Evolutionary conservation across 2,113 vertebrate species (phyloP).

Genomic region (Eidolon helvum): DNA sequence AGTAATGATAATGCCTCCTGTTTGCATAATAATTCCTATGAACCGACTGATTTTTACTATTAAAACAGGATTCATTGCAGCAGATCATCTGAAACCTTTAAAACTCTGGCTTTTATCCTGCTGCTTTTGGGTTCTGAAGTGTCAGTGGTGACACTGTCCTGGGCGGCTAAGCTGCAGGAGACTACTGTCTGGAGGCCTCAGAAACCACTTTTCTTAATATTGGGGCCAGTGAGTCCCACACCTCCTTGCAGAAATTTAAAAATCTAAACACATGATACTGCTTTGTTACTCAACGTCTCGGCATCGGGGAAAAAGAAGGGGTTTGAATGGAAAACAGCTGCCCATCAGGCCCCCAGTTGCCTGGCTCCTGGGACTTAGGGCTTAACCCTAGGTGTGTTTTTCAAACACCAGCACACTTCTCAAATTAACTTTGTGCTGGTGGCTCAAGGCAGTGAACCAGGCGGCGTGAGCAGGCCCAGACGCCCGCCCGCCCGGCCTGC

Average conservation of each 20-base stretch:
- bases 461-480: neutral
- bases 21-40: neutral
- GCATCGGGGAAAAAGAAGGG: neutral
- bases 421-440: neutral
- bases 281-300: neutral
- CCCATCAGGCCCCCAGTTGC: neutral
- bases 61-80: neutral
- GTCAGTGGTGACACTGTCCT: neutral
- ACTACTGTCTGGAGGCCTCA: neutral
- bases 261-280: neutral
- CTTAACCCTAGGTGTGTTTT: neutral
- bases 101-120: neutral
- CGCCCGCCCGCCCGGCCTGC: rapidly evolving
- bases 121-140: neutral
- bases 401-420: neutral
- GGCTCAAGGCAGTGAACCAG: neutral
- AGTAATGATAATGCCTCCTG: neutral
- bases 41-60: neutral
- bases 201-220: neutral
- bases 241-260: neutral
- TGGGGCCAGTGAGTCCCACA: neutral
- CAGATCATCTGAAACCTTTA: neutral
- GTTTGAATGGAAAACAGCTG: neutral
- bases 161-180: rapidly evolving
- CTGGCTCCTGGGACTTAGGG: neutral